Evolutionary conservation across 2,113 vertebrate species (phyloP).

Genomic region (Alethe castanea): DNA sequence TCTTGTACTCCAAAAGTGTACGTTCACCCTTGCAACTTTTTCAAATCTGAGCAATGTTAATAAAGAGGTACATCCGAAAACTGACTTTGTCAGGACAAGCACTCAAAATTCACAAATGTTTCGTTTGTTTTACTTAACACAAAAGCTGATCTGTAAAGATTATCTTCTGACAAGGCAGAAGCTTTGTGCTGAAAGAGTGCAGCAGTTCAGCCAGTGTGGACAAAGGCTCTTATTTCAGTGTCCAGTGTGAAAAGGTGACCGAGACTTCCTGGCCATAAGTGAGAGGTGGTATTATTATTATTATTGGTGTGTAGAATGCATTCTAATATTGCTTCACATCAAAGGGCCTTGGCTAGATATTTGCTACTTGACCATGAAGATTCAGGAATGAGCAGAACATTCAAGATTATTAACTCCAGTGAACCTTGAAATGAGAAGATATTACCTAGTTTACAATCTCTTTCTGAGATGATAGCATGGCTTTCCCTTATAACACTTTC

Average conservation of each 20-base stretch:
- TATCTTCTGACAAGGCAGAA: background rate
- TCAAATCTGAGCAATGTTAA: background rate
- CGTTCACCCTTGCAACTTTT: background rate
- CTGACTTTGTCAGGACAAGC: background rate
- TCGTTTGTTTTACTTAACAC: background rate
- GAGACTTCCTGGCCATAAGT: background rate
- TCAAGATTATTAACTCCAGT: slow-evolving; percentile 47
- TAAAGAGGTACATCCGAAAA: background rate
- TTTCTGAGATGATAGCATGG: background rate
- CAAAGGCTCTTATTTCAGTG: background rate
- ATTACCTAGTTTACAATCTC: background rate
- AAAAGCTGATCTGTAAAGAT: background rate
- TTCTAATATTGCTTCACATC: slow-evolving; percentile 8
- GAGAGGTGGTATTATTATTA: background rate
- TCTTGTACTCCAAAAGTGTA: background rate
- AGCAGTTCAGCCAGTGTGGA: background rate
- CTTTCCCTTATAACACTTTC: background rate
- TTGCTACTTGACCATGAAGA: slow-evolving; percentile 29
- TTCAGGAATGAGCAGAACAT: slow-evolving; percentile 16
- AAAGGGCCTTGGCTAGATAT: background rate
- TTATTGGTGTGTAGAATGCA: background rate
- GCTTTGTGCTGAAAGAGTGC: background rate
- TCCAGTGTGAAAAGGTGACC: background rate
- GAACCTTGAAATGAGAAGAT: slow-evolving; percentile 52
- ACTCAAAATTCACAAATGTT: background rate